Percentiles rank a stretch among this genome's conserved stretches.
Conservation (phyloP, 2,888 invertebrate species). For the Arctia plantaginis region DNA sequence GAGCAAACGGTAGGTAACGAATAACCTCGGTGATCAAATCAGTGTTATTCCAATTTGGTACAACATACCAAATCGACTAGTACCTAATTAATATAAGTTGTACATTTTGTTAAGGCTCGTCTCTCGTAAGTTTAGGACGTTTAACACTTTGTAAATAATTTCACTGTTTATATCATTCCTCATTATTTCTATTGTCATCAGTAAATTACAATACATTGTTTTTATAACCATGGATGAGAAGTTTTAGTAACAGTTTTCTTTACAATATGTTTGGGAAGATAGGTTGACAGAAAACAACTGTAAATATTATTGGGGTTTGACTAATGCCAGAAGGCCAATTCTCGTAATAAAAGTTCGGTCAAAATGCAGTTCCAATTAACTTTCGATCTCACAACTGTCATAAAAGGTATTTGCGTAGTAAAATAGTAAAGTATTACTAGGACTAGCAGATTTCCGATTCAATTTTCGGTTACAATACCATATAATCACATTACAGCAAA, state of each 20-base stretch:
- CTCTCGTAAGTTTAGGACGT: slow-evolving; percentile 55
- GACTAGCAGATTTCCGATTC: too few relatives aligned
- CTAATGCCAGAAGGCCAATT: too few relatives aligned
- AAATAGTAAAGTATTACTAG: too few relatives aligned
- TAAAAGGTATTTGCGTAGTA: too few relatives aligned
- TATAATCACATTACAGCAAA: too few relatives aligned
- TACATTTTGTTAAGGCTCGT: slow-evolving; percentile 64
- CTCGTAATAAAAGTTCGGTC: too few relatives aligned
- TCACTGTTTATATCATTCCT: slow-evolving; percentile 57
- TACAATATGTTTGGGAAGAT: neutral
- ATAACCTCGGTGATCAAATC: slow-evolving; percentile 71
- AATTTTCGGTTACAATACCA: too few relatives aligned
- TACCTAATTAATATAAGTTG: slow-evolving; percentile 78
- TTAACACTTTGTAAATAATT: slow-evolving; percentile 64
- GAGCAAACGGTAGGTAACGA: slow-evolving; percentile 58
- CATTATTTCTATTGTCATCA: slow-evolving; percentile 48
- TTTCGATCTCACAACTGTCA: too few relatives aligned
- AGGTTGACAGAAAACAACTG: too few relatives aligned
- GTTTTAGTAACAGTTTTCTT: neutral
- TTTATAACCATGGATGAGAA: slow-evolving; percentile 1
- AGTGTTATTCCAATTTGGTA: slow-evolving; percentile 81
- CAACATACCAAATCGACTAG: slow-evolving; percentile 76
- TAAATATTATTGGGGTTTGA: too few relatives aligned
- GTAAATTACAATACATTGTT: neutral
- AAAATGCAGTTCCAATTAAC: too few relatives aligned